These are phyloP conservation scores for Macrobrachium nipponense DNA, from an alignment of 1,140 invertebrate species.

Conservation along the genomic window DNA sequence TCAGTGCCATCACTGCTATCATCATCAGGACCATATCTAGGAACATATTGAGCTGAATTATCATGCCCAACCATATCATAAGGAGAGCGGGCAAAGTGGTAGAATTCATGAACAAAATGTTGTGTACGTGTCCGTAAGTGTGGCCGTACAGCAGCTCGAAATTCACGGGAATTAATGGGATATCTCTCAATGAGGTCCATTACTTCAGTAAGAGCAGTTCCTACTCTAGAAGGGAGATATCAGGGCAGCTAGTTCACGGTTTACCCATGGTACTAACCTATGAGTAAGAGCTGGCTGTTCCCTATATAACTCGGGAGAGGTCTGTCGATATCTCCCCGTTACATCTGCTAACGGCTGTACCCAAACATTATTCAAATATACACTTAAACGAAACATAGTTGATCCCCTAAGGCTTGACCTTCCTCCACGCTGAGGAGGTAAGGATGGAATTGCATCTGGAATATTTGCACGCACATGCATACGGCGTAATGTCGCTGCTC, in stretches of 20 bases:
- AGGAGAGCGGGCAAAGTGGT: slow-evolving; percentile 85
- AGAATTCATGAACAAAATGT: slow-evolving; percentile 88
- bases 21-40: slow-evolving; percentile 48
- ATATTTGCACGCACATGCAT: slow-evolving; percentile 16
- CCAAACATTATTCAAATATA: slow-evolving; percentile 84
- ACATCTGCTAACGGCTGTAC: slow-evolving; percentile 73
- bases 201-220: slow-evolving; percentile 69
- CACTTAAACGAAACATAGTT: slow-evolving; percentile 73
- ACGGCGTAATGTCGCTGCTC: slow-evolving; percentile 35
- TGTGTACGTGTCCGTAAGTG: slow-evolving; percentile 68
- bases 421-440: slow-evolving; percentile 61
- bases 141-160: slow-evolving; percentile 73
- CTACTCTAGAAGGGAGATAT: slow-evolving; percentile 70
- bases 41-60: slow-evolving; percentile 67
- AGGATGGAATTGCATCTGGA: slow-evolving; percentile 53
- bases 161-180: slow-evolving; percentile 80
- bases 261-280: slow-evolving; percentile 88
- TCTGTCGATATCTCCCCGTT: slow-evolving; percentile 78
- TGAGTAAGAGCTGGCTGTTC: slow-evolving; percentile 82
- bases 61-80: slow-evolving; percentile 82
- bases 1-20: slow-evolving; percentile 35
- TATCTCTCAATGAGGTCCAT: slow-evolving; percentile 76
- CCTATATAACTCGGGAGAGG: slow-evolving; percentile 81
- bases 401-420: slow-evolving; percentile 41
- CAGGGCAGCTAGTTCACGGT: slow-evolving; percentile 84